Base-by-base conservation (phyloP, 2,888 invertebrate genomes). In the Mellilla xanthometata region DNA sequence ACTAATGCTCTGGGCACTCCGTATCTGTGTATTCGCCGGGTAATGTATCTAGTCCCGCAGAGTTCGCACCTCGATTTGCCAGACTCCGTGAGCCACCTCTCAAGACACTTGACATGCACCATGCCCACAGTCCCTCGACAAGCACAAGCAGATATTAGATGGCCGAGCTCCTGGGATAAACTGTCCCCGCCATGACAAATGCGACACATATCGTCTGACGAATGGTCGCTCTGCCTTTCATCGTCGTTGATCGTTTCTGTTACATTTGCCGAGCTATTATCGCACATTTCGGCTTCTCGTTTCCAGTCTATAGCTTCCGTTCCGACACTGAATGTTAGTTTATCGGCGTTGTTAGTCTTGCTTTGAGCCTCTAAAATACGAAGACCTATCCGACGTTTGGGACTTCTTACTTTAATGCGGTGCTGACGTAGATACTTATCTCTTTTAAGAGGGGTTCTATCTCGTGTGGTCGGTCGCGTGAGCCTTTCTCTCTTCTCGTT, bases 81-180 rank as follows among this genome's bases (percentile, higher is more conserved):
- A 1, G 94, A 93, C 68, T 94, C 94, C 1, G 94, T 94, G 26
- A 95, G 81, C 95, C 95, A 95, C 38, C 91, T 91, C 76, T 95
- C 95, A 58, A 95, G 78, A 68, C 95, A 95, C 45, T 91, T 91
- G 1, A 93, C 90, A 73, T 95, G 95, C 7, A 95, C 92, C 40
- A 93, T 90, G 0, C 94, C 95, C 55, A 95, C 93, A 1, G 94
- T 93, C 0, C 95, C 95, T 0, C 88, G 75, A 50, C 89, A 89
- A 1, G 74, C 91, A 52, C 89, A 89, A 0, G 88, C 84, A 0
- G 87, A 87, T 65, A 89, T 76, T 42, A 89, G 60, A 11, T 54
- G 64, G 0, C 89, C 89, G 0, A 82, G 65, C 41, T 87, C 88
- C 3, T 43, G 27, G 0, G 73, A 69, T 31, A 80, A 50, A 0